Evolutionary conservation across 2,113 vertebrate genomes (phyloP), one percentile per base, ranked within the genome.

Genomic region (Pyxicephalus adspersus): DNA sequence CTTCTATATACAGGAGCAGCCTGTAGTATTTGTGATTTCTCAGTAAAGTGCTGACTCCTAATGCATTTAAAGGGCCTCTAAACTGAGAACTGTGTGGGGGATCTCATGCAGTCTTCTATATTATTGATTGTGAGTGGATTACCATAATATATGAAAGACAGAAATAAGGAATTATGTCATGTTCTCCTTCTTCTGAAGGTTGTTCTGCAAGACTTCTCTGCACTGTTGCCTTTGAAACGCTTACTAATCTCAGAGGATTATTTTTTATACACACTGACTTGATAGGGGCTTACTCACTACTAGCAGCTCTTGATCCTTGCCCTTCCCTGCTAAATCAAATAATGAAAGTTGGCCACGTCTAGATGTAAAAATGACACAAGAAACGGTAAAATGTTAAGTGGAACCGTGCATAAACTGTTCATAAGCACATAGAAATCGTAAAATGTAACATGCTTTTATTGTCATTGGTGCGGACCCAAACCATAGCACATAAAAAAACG

Each of bases 231-330:
- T 66, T 71, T 70, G 65, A 71, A 71, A 58, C 66, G 34, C 54
- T 64, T 72, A 6, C 38, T 54, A 72, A 80, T 72, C 67, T 71
- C 72, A 58, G n/a, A 64, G 67, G 78, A 80, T 80, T 80, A 63
- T 72, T 80, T 31, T 78, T 29, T 78, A 64, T 57, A 25, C 29
- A 31, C 38, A 29, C 34, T 6, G 26, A 66, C 7, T 28, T 67
- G 31, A 68, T 50, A 54, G 77, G 64, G 54, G 77, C 19, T 31
- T 68, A 58, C 54, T 68, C n/a, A 5, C 66, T 63, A 22, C 38
- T 25, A 71, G 66, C 34, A 52, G 77, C 67, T 71, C 67, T 52
- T 80, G 77, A 80, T 23, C 66, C 66, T 52, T 80, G 38, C 57
- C 77, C 34, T 54, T 71, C 25, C 23, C 15, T 63, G n/a, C 45